Evolutionary conservation across 64 coral and sea anemone species (phyloP), one percentile per base, ranked within the genome.

Genomic region (Exaiptasia diaphana): DNA sequence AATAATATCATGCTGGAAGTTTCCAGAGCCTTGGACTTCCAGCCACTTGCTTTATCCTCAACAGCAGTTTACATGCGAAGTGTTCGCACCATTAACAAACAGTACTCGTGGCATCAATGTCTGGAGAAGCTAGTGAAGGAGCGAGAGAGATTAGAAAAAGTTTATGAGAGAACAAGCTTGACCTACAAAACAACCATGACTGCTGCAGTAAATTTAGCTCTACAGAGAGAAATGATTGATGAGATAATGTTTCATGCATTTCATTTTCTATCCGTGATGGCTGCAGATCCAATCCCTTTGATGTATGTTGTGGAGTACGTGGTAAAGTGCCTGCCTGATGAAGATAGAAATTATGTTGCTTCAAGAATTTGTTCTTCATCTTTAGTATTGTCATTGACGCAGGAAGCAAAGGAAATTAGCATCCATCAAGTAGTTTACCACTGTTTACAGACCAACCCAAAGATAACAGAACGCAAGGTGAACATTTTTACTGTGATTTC

Each of bases 201-300:
- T 30, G n/a, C 41, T 27, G 76, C 76, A 22, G 76, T 79, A 11
- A 52, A 49, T 25, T 62, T 79, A n/a, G 49, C 50, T 53, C 29
- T 79, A 27, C 50, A 79, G 2, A 79, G 50, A 32, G 76, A 79
- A 58, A 55, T 79, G 28, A 49, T 59, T 0, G 15, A 79, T 30
- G 54, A 79, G 25, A 34, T 58, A 14, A 79, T 79, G 76, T 31
- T 56, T 17, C 38, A 63, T 43, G 53, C 76, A 1, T 79, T 79
- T 79, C 76, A 79, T 29, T 60, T 79, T 79, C 34, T 79, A 17
- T 79, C 76, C 21, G 15, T 12, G 10, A 57, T 63, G 8, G 49
- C 76, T 14, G 27, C 54, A 12, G 53, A 79, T 5, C 53, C 24
- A 6, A 60, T 79, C 5, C 21, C 53, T 18, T 1, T 79, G 38